phyloP scores from a whole-genome alignment of 2,888 invertebrate genomes.

The Eurytoma adleriae region DNA sequence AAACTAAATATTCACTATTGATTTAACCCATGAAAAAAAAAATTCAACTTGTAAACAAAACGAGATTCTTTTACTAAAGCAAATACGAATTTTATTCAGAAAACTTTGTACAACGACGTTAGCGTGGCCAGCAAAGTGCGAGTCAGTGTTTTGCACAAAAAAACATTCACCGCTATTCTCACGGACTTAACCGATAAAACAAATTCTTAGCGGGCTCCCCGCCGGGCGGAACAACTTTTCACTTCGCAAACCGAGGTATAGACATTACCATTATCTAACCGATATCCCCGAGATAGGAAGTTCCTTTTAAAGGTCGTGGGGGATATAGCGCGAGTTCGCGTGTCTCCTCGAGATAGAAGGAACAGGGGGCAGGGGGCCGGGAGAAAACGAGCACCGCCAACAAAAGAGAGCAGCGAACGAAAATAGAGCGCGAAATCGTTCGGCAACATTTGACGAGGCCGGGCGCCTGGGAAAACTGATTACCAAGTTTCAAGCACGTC shows the following conservation, averaged over 20 bases:
- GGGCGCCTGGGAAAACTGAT: conserved; percentile 22
- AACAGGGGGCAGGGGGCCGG: not conserved
- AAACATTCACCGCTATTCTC: too few species aligned
- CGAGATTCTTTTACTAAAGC: too few species aligned
- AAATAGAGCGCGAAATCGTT: conserved; percentile 23
- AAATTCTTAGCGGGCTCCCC: not conserved
- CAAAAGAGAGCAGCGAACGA: not conserved
- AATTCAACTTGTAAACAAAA: too few species aligned
- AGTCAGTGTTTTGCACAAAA: too few species aligned
- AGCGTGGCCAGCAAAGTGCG: too few species aligned
- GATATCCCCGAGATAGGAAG: conserved; percentile 22
- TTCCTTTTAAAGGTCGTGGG: not conserved
- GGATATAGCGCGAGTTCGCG: not conserved
- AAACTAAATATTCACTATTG: too few species aligned
- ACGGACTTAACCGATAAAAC: too few species aligned
- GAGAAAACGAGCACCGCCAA: not conserved
- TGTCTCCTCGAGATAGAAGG: not conserved
- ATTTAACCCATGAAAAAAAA: too few species aligned
- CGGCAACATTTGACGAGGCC: conserved; percentile 30
- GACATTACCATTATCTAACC: conserved; percentile 25
- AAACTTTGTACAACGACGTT: too few species aligned
- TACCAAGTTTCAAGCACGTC: conserved; percentile 31
- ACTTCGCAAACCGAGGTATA: not conserved
- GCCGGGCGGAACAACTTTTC: conserved; percentile 1
- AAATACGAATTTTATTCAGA: too few species aligned